Evolutionary conservation across 2,113 vertebrate genomes (phyloP).

Genomic region (Eretmochelys imbricata): DNA sequence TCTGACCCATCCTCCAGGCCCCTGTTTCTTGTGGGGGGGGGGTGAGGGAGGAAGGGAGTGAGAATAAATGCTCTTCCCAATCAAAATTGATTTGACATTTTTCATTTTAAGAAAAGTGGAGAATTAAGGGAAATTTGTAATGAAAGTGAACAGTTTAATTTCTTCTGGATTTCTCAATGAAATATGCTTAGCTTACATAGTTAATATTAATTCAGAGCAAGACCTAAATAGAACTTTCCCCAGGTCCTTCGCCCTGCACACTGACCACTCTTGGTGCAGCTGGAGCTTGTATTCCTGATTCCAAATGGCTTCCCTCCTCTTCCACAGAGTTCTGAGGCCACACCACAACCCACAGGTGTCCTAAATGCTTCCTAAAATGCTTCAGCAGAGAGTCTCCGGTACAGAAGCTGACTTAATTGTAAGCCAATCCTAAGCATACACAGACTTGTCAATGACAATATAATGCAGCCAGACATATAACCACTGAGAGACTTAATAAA

Average conservation of each 20-base stretch:
- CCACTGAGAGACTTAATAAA: background rate
- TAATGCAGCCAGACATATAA: background rate
- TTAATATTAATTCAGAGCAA: background rate
- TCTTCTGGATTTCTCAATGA: background rate
- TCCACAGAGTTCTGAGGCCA: fast-evolving
- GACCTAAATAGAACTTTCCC: background rate
- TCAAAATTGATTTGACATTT: background rate
- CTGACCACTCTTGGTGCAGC: background rate
- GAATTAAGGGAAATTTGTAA: background rate
- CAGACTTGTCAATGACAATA: background rate
- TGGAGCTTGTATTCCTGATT: background rate
- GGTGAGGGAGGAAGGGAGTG: background rate
- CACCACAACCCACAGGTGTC: too few relatives aligned
- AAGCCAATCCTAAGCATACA: background rate
- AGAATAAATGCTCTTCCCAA: background rate
- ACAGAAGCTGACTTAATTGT: background rate
- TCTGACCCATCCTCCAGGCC: background rate
- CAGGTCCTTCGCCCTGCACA: background rate
- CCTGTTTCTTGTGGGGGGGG: background rate
- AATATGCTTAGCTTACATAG: background rate
- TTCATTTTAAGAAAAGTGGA: background rate
- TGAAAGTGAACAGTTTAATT: background rate
- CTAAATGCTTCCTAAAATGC: background rate
- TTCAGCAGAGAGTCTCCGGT: background rate
- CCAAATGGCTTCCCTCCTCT: background rate